phyloP scores from a whole-genome alignment of 2,797 vertebrate genomes.

The Enteromius paludinosus region DNA sequence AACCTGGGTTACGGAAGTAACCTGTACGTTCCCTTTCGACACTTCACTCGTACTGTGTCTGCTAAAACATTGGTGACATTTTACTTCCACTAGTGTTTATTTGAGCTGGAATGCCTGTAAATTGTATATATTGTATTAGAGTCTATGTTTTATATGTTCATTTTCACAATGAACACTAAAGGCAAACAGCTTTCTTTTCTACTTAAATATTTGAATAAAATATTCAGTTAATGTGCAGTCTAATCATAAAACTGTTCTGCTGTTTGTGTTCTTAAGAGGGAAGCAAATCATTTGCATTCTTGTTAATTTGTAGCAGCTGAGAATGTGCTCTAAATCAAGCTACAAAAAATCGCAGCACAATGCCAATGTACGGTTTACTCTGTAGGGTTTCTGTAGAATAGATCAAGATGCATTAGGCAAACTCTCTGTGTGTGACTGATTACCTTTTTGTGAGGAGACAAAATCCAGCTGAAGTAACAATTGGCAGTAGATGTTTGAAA shows the following conservation, averaged over 20 bases:
- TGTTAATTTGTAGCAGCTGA: constrained; percentile 14
- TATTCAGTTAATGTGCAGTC: not conserved
- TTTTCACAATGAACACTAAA: not conserved
- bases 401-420: constrained; percentile 41
- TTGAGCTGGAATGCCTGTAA: not conserved
- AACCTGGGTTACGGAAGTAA: too few species aligned
- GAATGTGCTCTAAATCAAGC: constrained; percentile 13
- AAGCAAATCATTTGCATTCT: constrained; percentile 25
- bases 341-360: constrained; percentile 11
- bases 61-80: not conserved
- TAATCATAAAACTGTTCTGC: not conserved
- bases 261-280: constrained; percentile 1
- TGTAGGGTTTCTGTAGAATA: constrained; percentile 1
- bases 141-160: not conserved
- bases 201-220: constrained; percentile 19
- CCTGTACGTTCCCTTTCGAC: too few species aligned
- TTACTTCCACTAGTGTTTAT: not conserved
- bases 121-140: not conserved
- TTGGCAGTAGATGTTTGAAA: constrained; percentile 55
- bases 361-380: not conserved
- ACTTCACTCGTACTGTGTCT: too few species aligned
- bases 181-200: not conserved
- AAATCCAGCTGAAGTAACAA: constrained; percentile 35
- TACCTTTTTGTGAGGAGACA: constrained; percentile 33
- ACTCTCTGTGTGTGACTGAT: constrained; percentile 30